These are phyloP conservation scores for Caloenas nicobarica DNA, from an alignment of 2,113 vertebrate species.

Conservation along the genomic window DNA sequence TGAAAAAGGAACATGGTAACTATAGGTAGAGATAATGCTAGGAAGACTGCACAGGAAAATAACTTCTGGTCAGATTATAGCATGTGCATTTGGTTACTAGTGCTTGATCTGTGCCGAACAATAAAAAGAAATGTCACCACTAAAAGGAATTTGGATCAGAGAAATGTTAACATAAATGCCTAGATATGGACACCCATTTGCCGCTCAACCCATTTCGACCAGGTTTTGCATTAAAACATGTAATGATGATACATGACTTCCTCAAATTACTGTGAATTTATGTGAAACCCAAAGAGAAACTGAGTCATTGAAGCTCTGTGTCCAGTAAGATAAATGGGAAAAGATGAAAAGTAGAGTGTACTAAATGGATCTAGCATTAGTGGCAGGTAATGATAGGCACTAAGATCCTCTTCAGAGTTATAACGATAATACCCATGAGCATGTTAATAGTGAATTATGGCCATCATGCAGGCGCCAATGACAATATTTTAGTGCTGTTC, in stretches of 20 bases:
- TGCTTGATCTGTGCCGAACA: conserved; percentile 37
- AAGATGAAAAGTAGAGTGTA: neutral
- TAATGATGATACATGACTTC: conserved; percentile 36
- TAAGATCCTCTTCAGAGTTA: neutral
- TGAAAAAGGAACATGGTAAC: conserved; percentile 20
- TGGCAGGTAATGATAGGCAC: neutral
- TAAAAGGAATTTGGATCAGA: conserved; percentile 34
- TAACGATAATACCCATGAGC: conserved; percentile 29
- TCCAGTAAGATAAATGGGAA: conserved; percentile 8
- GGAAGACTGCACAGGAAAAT: conserved; percentile 37
- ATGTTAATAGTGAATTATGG: conserved; percentile 41
- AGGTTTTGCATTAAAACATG: conserved; percentile 47
- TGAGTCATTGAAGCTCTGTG: conserved; percentile 2
- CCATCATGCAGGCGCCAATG: conserved; percentile 22
- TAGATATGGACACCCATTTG: neutral
- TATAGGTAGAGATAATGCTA: neutral
- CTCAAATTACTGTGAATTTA: conserved; percentile 33
- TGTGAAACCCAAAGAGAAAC: conserved; percentile 43
- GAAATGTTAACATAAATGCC: conserved; percentile 17
- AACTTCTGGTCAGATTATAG: conserved; percentile 38
- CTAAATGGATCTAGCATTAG: conserved; percentile 27
- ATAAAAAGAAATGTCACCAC: conserved; percentile 36
- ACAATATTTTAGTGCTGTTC: conserved; percentile 31
- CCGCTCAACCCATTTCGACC: conserved; percentile 1
- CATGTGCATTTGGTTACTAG: conserved; percentile 11